These are phyloP conservation scores for Poecile montanus DNA, from an alignment of 2,797 vertebrate genomes.

Conservation along the genomic window DNA sequence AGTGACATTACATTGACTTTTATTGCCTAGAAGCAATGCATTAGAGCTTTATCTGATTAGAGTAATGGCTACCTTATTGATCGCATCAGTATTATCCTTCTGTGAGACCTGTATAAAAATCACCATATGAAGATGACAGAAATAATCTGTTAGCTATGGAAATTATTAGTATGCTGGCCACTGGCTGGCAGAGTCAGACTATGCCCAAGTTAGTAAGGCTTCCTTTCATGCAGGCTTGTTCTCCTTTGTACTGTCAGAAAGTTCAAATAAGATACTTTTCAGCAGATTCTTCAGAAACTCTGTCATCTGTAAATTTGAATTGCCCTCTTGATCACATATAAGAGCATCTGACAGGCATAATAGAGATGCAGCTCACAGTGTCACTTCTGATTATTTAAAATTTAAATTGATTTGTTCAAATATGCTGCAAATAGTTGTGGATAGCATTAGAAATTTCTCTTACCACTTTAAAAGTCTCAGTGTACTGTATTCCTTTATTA, in stretches of 20 bases:
- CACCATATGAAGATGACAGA: background rate
- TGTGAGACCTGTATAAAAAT: background rate
- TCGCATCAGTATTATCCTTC: background rate
- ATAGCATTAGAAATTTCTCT: background rate
- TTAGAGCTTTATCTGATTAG: background rate
- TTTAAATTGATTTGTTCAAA: background rate
- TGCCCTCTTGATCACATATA: background rate
- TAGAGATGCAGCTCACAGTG: background rate
- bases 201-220: background rate
- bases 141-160: background rate
- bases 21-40: background rate
- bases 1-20: background rate
- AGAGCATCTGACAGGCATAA: background rate
- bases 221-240: background rate
- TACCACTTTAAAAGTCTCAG: background rate
- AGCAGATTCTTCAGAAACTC: background rate
- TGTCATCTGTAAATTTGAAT: slow-evolving; percentile 6
- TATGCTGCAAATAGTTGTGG: background rate
- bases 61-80: background rate
- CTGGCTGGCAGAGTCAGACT: background rate
- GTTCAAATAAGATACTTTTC: background rate
- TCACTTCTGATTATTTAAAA: background rate
- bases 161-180: background rate
- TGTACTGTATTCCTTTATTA: background rate
- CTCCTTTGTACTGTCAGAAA: background rate